Conservation (phyloP, 2,888 invertebrate genomes). For the Agriotes lineatus region DNA sequence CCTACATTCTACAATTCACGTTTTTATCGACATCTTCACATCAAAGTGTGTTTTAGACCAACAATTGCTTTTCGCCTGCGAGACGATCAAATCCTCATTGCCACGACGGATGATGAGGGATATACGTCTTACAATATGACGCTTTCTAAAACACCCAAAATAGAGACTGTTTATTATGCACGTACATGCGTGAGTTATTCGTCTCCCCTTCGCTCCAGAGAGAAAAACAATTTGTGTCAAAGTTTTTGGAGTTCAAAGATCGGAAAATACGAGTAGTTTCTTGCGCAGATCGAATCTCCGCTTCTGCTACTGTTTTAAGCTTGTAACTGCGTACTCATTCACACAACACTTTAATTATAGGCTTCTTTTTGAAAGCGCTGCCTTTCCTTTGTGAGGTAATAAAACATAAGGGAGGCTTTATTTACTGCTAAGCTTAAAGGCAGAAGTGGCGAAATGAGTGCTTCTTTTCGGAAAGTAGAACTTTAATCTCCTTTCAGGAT, state of each 20-base stretch:
- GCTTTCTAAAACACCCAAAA: slow-evolving; percentile 5
- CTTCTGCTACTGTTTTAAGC: slow-evolving; percentile 13
- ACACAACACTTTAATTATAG: slow-evolving; percentile 31
- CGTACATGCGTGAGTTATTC: not conserved
- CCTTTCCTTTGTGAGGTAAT: slow-evolving; percentile 34
- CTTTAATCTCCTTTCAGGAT: slow-evolving; percentile 17
- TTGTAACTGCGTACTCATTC: slow-evolving; percentile 26
- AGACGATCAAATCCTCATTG: slow-evolving; percentile 31
- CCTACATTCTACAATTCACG: slow-evolving; percentile 37
- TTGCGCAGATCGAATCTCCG: slow-evolving; percentile 2
- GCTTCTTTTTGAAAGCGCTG: slow-evolving; percentile 25
- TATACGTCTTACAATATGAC: slow-evolving; percentile 16
- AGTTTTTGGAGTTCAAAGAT: not conserved
- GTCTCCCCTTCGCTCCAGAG: not conserved
- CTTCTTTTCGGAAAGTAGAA: slow-evolving; percentile 10
- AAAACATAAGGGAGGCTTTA: slow-evolving; percentile 40
- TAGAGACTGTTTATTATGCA: not conserved
- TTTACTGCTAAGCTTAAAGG: slow-evolving; percentile 40
- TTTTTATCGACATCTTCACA: slow-evolving; percentile 39
- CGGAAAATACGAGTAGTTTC: slow-evolving; percentile 17
- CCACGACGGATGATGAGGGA: slow-evolving; percentile 19
- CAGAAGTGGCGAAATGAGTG: slow-evolving; percentile 27
- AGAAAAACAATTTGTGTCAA: not conserved
- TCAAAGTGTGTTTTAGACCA: slow-evolving; percentile 29
- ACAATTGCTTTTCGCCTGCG: slow-evolving; percentile 29